phyloP scores from a whole-genome alignment of 1,140 invertebrate genomes.

The Camponotus floridanus region DNA sequence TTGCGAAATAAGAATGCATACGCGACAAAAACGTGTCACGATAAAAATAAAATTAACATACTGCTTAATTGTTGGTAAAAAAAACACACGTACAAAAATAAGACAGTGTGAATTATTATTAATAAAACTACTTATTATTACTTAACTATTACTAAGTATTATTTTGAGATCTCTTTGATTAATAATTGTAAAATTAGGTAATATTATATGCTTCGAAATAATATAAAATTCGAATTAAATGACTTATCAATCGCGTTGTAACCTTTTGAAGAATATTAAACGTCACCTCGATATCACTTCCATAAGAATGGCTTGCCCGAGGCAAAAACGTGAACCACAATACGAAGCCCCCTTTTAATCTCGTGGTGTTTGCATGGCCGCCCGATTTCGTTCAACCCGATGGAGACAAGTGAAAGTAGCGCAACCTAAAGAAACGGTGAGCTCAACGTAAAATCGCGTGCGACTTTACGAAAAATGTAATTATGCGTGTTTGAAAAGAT shows the following conservation, averaged over 20 bases:
- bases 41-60: background rate
- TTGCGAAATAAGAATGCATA: background rate
- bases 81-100: background rate
- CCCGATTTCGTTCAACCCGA: constrained; percentile 54
- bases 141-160: too few species aligned
- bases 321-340: constrained; percentile 65
- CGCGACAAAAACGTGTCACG: too few species aligned
- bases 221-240: constrained; percentile 27
- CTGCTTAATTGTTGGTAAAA: background rate
- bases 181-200: background rate
- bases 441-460: constrained; percentile 49
- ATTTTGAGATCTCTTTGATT: background rate
- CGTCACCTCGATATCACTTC: constrained; percentile 68
- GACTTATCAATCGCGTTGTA: background rate
- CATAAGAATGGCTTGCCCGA: constrained; percentile 51
- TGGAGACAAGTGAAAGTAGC: constrained; percentile 75
- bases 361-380: constrained; percentile 84
- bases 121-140: background rate
- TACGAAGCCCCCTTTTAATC: constrained; percentile 82
- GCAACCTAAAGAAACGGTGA: constrained; percentile 67
- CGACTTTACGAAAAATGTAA: constrained; percentile 80
- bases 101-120: constrained; percentile 4
- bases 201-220: background rate
- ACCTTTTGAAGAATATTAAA: constrained; percentile 71
- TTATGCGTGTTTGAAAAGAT: constrained; percentile 69